Conservation (phyloP, 2,888 invertebrate species). For the Pristionchus maxplancki region DNA sequence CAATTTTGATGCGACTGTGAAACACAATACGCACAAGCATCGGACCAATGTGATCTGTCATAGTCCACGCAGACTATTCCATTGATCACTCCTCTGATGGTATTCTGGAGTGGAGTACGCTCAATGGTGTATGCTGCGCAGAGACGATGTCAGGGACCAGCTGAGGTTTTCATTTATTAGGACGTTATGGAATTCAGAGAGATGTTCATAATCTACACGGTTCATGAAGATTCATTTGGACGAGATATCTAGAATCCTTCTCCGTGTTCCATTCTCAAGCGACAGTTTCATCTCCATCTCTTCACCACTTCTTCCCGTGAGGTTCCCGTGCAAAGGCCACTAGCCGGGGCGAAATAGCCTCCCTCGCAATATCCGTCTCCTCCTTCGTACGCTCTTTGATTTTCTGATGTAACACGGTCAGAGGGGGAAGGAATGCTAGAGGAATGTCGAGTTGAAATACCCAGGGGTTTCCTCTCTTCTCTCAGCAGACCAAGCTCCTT, state of each 20-base stretch:
- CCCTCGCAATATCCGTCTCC: not conserved
- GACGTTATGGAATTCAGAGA: no score
- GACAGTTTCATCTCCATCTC: not conserved
- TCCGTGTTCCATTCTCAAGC: no score
- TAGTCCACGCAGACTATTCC: not conserved
- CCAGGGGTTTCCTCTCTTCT: slow-evolving; percentile 15
- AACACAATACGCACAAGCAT: not conserved
- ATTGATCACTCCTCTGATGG: not conserved
- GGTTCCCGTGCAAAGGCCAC: slow-evolving; percentile 8
- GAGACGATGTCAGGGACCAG: no score
- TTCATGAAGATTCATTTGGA: no score
- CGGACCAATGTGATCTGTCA: not conserved
- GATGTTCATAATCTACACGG: not conserved
- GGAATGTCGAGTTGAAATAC: slow-evolving; percentile 18
- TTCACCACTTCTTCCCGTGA: not conserved
- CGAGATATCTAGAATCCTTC: no score
- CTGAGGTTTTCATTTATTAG: no score
- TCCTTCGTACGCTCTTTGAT: not conserved
- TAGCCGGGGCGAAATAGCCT: not conserved
- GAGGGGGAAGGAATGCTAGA: not conserved
- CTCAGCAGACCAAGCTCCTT: not conserved
- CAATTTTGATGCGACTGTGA: not conserved
- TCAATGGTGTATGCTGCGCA: not conserved
- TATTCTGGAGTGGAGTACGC: not conserved
- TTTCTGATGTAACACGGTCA: slow-evolving; percentile 37